Percentiles rank a stretch among this genome's conserved stretches.
These are phyloP conservation scores for Lasius platythorax DNA, from an alignment of 2,888 invertebrate genomes.

Conservation along the genomic window DNA sequence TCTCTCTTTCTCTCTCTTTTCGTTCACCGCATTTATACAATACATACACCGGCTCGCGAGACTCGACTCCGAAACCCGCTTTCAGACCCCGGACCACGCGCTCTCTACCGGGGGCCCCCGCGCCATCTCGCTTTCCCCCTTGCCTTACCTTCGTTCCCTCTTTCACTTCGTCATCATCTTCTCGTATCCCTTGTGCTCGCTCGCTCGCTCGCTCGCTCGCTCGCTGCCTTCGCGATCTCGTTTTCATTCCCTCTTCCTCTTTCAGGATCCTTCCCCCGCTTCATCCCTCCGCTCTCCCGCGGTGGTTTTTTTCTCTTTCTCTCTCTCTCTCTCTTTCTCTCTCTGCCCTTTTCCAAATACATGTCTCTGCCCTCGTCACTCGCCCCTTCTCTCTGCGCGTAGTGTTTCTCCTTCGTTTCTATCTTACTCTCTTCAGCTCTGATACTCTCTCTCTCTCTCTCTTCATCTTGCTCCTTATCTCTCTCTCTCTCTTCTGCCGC, in stretches of 20 bases:
- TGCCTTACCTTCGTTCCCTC: constrained; percentile 52
- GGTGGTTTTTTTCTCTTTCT: neutral
- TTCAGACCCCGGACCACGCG: constrained; percentile 74
- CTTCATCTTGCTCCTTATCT: constrained; percentile 28
- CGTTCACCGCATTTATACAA: constrained; percentile 47
- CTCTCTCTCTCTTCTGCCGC: neutral
- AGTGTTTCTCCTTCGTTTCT: constrained; percentile 53
- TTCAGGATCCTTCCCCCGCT: constrained; percentile 26
- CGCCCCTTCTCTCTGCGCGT: constrained; percentile 9
- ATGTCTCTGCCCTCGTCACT: constrained; percentile 47
- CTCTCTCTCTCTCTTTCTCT: no score
- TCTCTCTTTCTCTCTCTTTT: constrained; percentile 13
- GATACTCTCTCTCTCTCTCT: constrained; percentile 47
- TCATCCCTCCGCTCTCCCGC: constrained; percentile 7
- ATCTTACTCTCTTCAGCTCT: constrained; percentile 30
- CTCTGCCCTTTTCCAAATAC: constrained; percentile 44
- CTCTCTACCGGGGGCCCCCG: constrained; percentile 21
- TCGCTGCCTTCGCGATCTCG: constrained; percentile 69
- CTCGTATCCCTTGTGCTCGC: constrained; percentile 61
- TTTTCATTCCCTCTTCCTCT: constrained; percentile 66
- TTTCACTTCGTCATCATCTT: constrained; percentile 51
- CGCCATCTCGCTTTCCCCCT: constrained; percentile 56
- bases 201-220: constrained; percentile 23
- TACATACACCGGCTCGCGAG: constrained; percentile 76
- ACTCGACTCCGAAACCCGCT: constrained; percentile 75